Conservation (phyloP, 2,888 invertebrate genomes). For the Monochamus alternatus region DNA sequence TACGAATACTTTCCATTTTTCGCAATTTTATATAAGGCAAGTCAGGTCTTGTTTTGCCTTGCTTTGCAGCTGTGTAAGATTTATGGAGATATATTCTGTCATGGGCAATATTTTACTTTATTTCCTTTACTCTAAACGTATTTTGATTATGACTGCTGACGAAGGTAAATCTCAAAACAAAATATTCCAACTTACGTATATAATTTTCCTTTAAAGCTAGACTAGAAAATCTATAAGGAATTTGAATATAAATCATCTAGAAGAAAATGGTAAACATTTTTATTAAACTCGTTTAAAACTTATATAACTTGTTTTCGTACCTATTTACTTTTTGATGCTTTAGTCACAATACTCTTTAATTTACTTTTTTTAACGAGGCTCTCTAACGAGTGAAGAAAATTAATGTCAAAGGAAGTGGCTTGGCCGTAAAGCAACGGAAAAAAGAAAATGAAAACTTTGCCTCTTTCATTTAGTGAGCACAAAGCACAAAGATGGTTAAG, state of each 20-base stretch:
- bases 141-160: neutral
- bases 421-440: neutral
- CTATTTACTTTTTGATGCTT: neutral
- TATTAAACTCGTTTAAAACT: neutral
- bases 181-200: neutral
- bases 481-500: slow-evolving; percentile 7
- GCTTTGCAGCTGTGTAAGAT: neutral
- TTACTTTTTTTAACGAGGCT: slow-evolving; percentile 1
- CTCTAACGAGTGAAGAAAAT: neutral
- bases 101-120: neutral
- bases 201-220: too few relatives aligned
- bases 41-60: neutral
- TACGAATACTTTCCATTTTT: too few relatives aligned
- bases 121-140: neutral
- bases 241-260: too few relatives aligned
- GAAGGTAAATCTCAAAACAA: neutral
- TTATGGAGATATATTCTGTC: neutral
- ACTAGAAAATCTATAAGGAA: too few relatives aligned
- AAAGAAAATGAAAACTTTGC: neutral
- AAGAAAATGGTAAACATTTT: too few relatives aligned
- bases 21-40: neutral
- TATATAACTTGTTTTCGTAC: neutral
- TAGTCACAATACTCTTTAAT: neutral
- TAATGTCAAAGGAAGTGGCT: slow-evolving; percentile 5
- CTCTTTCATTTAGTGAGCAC: neutral